phyloP scores from a whole-genome alignment of 1,140 invertebrate species.

The Colletes latitarsis region DNA sequence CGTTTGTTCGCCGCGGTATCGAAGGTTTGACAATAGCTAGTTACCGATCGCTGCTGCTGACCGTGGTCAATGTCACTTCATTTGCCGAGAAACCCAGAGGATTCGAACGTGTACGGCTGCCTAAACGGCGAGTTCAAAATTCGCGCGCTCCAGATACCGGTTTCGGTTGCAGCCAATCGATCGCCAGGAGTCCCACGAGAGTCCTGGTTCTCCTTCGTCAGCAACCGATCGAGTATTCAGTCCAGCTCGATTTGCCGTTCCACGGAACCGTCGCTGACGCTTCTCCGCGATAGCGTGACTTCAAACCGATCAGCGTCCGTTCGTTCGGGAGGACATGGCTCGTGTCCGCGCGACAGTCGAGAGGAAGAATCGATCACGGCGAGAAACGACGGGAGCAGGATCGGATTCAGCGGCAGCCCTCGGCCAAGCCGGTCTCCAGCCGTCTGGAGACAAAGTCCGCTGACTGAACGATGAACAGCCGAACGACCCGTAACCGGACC shows the following conservation, averaged over 20 bases:
- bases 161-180: conserved; percentile 13
- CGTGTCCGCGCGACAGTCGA: background rate
- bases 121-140: background rate
- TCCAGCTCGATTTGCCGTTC: background rate
- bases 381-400: background rate
- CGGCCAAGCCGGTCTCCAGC: conserved; percentile 45
- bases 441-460: conserved; percentile 41
- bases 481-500: conserved; percentile 67
- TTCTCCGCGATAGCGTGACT: background rate
- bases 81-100: too few species aligned
- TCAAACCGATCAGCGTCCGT: background rate
- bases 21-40: background rate
- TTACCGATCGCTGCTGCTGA: background rate
- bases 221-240: conserved; percentile 38
- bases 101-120: too few species aligned
- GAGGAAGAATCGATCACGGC: background rate
- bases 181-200: conserved; percentile 30
- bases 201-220: conserved; percentile 31
- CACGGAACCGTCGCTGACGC: too few species aligned
- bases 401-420: conserved; percentile 25
- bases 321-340: background rate
- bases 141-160: conserved; percentile 8
- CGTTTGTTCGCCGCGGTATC: too few species aligned
- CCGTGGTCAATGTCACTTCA: background rate
- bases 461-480: conserved; percentile 61